phyloP scores from a whole-genome alignment of 2,113 vertebrate species.

The Jaculus jaculus region DNA sequence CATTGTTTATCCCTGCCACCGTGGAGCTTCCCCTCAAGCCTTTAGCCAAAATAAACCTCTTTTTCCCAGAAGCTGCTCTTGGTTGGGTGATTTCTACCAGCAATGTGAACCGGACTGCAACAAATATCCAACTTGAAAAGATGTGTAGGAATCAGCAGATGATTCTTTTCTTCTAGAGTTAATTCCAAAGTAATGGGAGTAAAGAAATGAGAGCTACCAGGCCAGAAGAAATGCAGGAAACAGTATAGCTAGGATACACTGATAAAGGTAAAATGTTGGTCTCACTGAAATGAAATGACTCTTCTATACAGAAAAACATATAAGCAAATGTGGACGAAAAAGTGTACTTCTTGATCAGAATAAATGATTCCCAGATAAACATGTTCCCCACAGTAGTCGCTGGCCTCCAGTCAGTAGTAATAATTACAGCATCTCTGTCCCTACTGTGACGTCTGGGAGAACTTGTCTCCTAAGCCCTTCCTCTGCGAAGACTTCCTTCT shows the following conservation, averaged over 20 bases:
- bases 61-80: no score
- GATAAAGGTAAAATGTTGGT: neutral
- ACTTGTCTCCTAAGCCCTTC: constrained; percentile 57
- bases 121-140: neutral
- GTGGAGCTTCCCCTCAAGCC: no score
- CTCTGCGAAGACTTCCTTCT: constrained; percentile 57
- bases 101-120: no score
- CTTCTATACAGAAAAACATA: neutral
- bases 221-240: neutral
- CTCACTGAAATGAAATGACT: constrained; percentile 43
- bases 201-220: neutral
- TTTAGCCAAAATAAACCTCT: no score
- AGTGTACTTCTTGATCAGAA: constrained; percentile 51
- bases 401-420: constrained; percentile 65
- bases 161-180: neutral
- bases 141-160: neutral
- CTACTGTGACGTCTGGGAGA: constrained; percentile 64
- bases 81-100: no score
- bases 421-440: constrained; percentile 72
- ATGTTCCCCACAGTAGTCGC: constrained; percentile 45
- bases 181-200: neutral
- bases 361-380: constrained; percentile 53
- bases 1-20: no score
- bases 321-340: constrained; percentile 29
- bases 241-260: neutral